Evolutionary conservation across 2,888 invertebrate species (phyloP).

Genomic region (Bembecia ichneumoniformis): DNA sequence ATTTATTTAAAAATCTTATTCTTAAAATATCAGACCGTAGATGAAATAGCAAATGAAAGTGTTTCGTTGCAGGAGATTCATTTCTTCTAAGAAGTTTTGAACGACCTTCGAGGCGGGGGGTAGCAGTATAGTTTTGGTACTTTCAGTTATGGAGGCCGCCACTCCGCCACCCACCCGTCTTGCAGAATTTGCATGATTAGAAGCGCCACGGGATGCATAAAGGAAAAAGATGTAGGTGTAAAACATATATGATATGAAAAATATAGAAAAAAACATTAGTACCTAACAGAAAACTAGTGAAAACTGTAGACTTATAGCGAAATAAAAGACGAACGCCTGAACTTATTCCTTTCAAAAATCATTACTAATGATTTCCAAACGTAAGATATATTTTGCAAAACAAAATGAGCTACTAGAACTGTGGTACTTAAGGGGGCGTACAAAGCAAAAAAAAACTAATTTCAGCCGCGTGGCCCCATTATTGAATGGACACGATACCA

Average conservation of each 20-base stretch:
- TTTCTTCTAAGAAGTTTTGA: conserved; percentile 57
- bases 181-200: conserved; percentile 64
- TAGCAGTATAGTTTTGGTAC: conserved; percentile 59
- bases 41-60: conserved; percentile 52
- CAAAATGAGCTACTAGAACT: too few relatives aligned
- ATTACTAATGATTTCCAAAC: too few relatives aligned
- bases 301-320: too few relatives aligned
- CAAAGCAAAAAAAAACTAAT: too few relatives aligned
- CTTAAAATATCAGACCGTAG: neutral
- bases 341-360: too few relatives aligned
- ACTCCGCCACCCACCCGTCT: conserved; percentile 42
- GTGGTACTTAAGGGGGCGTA: too few relatives aligned
- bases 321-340: too few relatives aligned
- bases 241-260: neutral
- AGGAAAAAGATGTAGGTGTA: conserved; percentile 15
- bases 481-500: too few relatives aligned
- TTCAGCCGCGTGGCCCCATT: too few relatives aligned
- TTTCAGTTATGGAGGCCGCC: conserved; percentile 6
- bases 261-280: neutral
- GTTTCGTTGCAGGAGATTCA: conserved; percentile 37
- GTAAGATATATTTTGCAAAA: too few relatives aligned
- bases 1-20: neutral
- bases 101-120: conserved; percentile 64
- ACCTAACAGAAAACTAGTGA: neutral
- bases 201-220: conserved; percentile 39